Evolutionary conservation across 2,888 invertebrate species (phyloP), one percentile per base, ranked within the genome.

Genomic region (Philhelius pedissequus): DNA sequence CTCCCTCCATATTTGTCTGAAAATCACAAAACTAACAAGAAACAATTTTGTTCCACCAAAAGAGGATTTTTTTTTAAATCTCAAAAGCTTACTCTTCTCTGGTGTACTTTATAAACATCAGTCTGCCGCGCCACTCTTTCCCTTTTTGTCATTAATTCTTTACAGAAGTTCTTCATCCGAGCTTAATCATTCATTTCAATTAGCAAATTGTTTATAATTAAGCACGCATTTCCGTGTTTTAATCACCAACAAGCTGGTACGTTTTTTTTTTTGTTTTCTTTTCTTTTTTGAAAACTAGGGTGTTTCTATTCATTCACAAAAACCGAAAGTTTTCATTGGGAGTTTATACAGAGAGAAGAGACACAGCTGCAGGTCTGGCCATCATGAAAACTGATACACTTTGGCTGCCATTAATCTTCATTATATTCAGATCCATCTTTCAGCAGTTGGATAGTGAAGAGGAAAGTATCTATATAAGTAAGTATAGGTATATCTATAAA

Each of bases 181-280:
- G 38, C 71, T 66, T 71, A 82, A 82, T 82, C 81, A 82, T 77
- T 71, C 77, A 68, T 77, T 82, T 82, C 81, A 82, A 82, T 77
- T 82, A 82, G 77, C 58, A 77, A 82, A 82, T 82, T 77, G 71
- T 68, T 82, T 77, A 52, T 77, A 71, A 82, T 82, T 82, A 77
- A 82, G 45, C 77, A 77, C 64, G 64, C 32, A 70, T 50, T 54
- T 45, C 60, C 38, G 52, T 58, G 43, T n/a, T 60, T 30, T 30
- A 45, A 35, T 35, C 56, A 38, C 45, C 68, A 74, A 79, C 74
- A 80, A 62, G 79, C 74, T 70, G 52, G 4, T 45, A 27, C 27
- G 15, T 32, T 18, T 45, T 11, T 20, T 4, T 35, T 20, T 15
- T 18, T n/a, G n/a, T n/a, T 32, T 18, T 45, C 7, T 20, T 4